phyloP scores from a whole-genome alignment of 1,140 invertebrate genomes.

The Xylocopa sonorina region DNA sequence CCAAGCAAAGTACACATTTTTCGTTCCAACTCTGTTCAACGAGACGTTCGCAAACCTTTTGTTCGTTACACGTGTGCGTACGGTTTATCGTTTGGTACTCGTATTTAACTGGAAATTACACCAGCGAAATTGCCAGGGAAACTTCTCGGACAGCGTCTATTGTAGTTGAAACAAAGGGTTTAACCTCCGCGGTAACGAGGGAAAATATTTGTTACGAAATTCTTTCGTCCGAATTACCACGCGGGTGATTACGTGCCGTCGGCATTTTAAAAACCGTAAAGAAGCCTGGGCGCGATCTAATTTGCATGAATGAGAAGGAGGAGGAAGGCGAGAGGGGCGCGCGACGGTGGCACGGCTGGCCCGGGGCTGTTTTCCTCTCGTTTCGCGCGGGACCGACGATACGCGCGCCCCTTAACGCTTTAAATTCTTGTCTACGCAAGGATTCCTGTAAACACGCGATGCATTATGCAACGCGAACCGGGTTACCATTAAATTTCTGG shows the following conservation, averaged over 20 bases:
- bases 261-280: constrained; percentile 1
- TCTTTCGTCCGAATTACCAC: background rate
- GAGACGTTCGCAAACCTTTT: no score
- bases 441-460: constrained; percentile 19
- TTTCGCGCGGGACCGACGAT: background rate
- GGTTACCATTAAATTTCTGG: constrained; percentile 20
- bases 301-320: constrained; percentile 18
- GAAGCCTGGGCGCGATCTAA: background rate
- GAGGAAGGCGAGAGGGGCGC: background rate
- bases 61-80: no score
- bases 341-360: background rate
- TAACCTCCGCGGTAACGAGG: no score
- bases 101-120: no score
- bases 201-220: background rate
- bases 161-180: no score
- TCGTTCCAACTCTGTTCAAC: no score
- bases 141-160: no score
- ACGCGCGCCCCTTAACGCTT: background rate
- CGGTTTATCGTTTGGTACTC: no score
- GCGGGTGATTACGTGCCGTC: background rate
- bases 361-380: background rate
- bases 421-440: constrained; percentile 13
- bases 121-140: no score
- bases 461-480: constrained; percentile 18
- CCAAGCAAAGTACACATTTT: no score